Evolutionary conservation across 2,113 vertebrate genomes (phyloP).

Genomic region (Gobio gobio): DNA sequence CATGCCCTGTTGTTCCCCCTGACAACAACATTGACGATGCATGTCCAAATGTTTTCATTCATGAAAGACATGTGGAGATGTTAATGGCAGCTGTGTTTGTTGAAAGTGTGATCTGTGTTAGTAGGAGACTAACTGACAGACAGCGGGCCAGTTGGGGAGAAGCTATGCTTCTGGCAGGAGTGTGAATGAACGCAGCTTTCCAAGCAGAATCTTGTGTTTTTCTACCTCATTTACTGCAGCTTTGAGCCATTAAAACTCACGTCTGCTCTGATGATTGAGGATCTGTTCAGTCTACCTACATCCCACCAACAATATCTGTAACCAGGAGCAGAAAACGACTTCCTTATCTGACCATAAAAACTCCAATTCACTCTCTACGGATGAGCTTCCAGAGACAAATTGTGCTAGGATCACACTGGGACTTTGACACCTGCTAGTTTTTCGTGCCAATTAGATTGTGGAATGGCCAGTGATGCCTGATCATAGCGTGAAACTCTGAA

Average conservation of each 20-base stretch:
- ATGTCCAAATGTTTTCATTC: not conserved
- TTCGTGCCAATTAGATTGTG: not conserved
- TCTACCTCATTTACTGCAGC: slow-evolving; percentile 55
- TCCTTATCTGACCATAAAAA: slow-evolving; percentile 36
- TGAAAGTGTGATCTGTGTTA: slow-evolving; percentile 37
- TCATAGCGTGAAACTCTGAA: slow-evolving; percentile 3
- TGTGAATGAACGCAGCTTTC: slow-evolving; percentile 51
- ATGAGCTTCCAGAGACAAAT: slow-evolving; percentile 32
- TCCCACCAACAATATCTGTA: slow-evolving; percentile 13
- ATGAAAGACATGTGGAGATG: not conserved
- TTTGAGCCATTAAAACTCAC: slow-evolving; percentile 36
- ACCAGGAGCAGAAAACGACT: slow-evolving; percentile 9
- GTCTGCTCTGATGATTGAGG: slow-evolving; percentile 38
- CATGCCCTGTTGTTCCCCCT: not conserved
- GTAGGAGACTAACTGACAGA: slow-evolving; percentile 28
- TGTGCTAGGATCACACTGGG: slow-evolving; percentile 7
- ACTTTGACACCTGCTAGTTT: slow-evolving; percentile 26
- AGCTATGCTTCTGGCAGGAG: slow-evolving; percentile 39
- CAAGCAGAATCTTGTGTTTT: slow-evolving; percentile 54
- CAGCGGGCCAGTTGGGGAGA: slow-evolving; percentile 46
- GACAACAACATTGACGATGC: not conserved
- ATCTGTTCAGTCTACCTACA: not conserved
- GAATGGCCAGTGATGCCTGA: slow-evolving; percentile 2
- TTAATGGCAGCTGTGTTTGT: not conserved
- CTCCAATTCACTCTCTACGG: slow-evolving; percentile 26